phyloP scores from a whole-genome alignment of 2,888 invertebrate genomes.

The Diplazon laetatorius region DNA sequence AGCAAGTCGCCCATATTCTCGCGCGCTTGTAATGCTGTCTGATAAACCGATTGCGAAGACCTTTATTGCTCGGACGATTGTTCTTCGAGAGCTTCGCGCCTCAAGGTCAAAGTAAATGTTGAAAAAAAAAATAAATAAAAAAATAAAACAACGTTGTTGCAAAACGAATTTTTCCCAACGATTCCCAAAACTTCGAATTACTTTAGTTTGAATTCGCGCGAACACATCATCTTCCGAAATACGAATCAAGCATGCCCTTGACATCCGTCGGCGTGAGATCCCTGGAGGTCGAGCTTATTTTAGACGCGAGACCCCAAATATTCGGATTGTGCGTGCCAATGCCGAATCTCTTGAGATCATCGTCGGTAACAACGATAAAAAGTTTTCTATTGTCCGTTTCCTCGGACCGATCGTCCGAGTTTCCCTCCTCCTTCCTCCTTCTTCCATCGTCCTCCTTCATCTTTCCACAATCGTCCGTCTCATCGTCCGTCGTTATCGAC shows the following conservation, averaged over 20 bases:
- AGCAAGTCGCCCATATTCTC: neutral
- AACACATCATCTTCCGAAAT: conserved; percentile 42
- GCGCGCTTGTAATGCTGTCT: too few species aligned
- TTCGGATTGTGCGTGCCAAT: conserved; percentile 52
- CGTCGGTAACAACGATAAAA: conserved; percentile 61
- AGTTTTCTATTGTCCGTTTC: conserved; percentile 15
- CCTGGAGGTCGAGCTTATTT: conserved; percentile 53
- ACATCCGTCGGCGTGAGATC: conserved; percentile 55
- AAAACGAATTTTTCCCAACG: too few species aligned
- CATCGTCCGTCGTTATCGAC: neutral
- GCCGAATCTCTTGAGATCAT: conserved; percentile 60
- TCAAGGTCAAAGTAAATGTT: too few species aligned
- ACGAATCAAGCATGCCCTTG: conserved; percentile 47
- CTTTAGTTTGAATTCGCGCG: too few species aligned
- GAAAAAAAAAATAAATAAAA: too few species aligned
- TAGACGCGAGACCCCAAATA: conserved; percentile 58
- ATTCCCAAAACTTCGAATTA: too few species aligned
- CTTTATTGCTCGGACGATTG: neutral
- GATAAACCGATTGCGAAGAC: neutral
- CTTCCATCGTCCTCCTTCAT: neutral
- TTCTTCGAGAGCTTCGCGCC: too few species aligned
- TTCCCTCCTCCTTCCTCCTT: neutral
- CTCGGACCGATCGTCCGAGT: neutral
- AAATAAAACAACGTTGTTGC: too few species aligned
- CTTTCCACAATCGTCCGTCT: neutral